Percentiles rank a stretch among this genome's conserved stretches.
phyloP scores from a whole-genome alignment of 2,797 vertebrate species.

The Helarctos malayanus region DNA sequence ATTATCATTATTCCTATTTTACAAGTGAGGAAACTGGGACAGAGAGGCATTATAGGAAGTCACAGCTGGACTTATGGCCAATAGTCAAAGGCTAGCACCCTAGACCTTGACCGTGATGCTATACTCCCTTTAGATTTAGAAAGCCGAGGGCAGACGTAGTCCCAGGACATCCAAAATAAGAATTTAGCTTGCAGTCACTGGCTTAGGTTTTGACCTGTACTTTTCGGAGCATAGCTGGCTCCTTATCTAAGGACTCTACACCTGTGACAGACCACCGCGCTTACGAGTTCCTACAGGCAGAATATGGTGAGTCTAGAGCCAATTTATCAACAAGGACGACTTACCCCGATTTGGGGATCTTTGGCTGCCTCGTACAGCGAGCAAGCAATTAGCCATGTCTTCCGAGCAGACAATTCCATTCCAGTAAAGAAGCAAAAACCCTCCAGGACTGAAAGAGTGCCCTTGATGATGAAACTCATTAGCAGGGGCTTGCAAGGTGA shows the following conservation, averaged over 20 bases:
- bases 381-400: conserved; percentile 6
- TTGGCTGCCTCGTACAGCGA: not conserved
- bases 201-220: conserved; percentile 6
- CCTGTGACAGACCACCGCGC: not conserved
- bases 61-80: not conserved
- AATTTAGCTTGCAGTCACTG: not conserved
- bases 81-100: not conserved
- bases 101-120: not conserved
- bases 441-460: not conserved
- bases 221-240: not conserved
- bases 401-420: not conserved
- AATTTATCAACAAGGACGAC: conserved; percentile 10
- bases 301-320: not conserved
- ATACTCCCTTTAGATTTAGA: not conserved
- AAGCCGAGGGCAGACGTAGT: not conserved
- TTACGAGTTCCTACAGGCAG: not conserved
- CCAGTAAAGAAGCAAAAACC: not conserved
- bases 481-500: not conserved
- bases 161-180: not conserved
- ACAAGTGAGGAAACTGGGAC: conserved; percentile 2
- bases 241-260: not conserved
- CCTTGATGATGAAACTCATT: not conserved
- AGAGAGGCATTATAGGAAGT: not conserved
- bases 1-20: not conserved
- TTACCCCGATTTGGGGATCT: not conserved